These are phyloP conservation scores for Halcyon leucocephala DNA, from an alignment of 2,797 vertebrate species.

Conservation along the genomic window DNA sequence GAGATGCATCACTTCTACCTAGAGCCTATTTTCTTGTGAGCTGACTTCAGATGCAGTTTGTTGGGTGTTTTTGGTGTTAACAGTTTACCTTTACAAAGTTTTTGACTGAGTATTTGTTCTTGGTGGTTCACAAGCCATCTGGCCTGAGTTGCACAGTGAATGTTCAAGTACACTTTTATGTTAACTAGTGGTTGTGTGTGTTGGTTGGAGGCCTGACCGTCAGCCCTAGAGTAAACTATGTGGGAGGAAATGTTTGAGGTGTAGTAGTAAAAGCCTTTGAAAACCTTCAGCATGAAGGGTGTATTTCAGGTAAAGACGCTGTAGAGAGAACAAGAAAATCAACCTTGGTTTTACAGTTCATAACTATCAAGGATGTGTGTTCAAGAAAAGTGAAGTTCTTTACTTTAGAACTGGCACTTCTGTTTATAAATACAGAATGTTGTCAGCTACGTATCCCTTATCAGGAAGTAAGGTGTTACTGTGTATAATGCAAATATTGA, in stretches of 20 bases:
- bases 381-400: background rate
- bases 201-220: background rate
- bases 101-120: background rate
- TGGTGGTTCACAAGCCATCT: background rate
- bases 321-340: background rate
- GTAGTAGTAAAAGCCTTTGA: background rate
- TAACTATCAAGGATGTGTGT: background rate
- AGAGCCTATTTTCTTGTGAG: background rate
- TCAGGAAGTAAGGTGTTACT: constrained; percentile 21
- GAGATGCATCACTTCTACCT: background rate
- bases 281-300: background rate
- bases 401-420: background rate
- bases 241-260: background rate
- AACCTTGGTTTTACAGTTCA: background rate
- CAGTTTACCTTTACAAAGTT: background rate
- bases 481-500: constrained; percentile 37
- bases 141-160: background rate
- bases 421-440: background rate
- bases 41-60: background rate
- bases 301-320: background rate
- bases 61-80: background rate
- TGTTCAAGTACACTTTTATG: background rate
- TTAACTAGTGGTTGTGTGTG: background rate
- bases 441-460: background rate
- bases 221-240: background rate